Percentiles rank a stretch among this genome's conserved stretches.
Evolutionary conservation across 64 coral and sea anemone species (phyloP).

Genomic region (Pocillopora damicornis): DNA sequence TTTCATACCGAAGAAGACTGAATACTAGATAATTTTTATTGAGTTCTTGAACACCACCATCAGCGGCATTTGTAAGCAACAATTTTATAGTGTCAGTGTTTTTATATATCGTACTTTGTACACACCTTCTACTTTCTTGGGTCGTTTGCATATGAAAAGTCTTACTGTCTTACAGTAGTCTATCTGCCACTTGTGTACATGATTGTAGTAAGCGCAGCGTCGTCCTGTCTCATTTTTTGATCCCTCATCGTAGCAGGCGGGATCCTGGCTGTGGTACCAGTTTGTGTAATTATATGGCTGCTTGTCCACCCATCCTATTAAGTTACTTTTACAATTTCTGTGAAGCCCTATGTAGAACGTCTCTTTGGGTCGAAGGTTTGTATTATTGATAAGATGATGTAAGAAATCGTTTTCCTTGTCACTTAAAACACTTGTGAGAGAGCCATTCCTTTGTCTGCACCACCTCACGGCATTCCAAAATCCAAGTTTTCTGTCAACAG

Average conservation of each 20-base stretch:
- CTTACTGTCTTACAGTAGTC: neutral
- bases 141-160: slow-evolving; percentile 13
- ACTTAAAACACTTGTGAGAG: slow-evolving; percentile 6
- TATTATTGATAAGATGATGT: neutral
- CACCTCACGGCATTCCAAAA: slow-evolving; percentile 1
- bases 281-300: slow-evolving; percentile 18
- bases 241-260: neutral
- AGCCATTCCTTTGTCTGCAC: neutral
- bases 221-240: too few species aligned
- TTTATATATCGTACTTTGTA: neutral
- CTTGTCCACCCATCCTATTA: neutral
- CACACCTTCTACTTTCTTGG: neutral
- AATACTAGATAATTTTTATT: too few species aligned
- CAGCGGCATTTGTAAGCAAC: too few species aligned
- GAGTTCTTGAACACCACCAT: too few species aligned
- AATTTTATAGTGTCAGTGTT: too few species aligned
- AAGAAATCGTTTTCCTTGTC: neutral
- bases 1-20: too few species aligned
- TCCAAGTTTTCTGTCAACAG: neutral
- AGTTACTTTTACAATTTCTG: neutral
- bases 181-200: neutral
- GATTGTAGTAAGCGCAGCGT: slow-evolving; percentile 16
- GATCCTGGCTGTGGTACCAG: neutral
- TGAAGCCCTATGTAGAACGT: slow-evolving; percentile 10
- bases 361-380: neutral